These are phyloP conservation scores for Sipha maydis DNA, from an alignment of 2,888 invertebrate genomes.

Conservation along the genomic window DNA sequence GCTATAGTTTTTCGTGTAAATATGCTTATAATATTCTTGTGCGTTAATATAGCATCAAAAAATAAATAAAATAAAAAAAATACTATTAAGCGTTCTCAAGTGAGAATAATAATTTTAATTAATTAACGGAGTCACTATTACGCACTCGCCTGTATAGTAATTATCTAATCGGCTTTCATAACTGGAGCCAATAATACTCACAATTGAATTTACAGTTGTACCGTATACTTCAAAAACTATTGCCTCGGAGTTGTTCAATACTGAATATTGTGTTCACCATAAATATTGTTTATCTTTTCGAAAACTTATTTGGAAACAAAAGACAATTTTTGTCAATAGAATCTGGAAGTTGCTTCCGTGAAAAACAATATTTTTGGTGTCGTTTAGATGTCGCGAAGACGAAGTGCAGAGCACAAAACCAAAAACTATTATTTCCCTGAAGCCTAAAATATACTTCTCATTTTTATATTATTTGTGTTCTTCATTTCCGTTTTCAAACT, in stretches of 20 bases:
- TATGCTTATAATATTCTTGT: too few relatives aligned
- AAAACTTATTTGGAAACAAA: constrained; percentile 9
- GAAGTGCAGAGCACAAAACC: neutral
- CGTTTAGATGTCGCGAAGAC: neutral
- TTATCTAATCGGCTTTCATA: too few relatives aligned
- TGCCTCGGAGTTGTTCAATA: neutral
- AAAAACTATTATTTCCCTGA: neutral
- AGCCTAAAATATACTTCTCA: too few relatives aligned
- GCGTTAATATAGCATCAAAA: too few relatives aligned
- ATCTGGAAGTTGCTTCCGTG: neutral
- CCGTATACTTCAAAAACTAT: constrained; percentile 18
- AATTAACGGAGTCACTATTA: too few relatives aligned
- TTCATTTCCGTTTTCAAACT: neutral
- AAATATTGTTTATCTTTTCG: constrained; percentile 10
- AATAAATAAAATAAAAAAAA: too few relatives aligned
- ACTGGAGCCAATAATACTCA: neutral
- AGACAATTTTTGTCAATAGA: neutral
- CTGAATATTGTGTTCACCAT: constrained; percentile 7
- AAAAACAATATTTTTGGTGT: constrained; percentile 27
- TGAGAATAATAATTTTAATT: too few relatives aligned
- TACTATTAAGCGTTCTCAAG: too few relatives aligned
- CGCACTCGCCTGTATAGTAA: too few relatives aligned
- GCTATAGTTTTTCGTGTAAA: too few relatives aligned
- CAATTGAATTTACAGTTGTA: neutral
- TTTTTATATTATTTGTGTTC: neutral